Conservation (phyloP, 1,140 invertebrate genomes). For the Zaprionus inermis region DNA sequence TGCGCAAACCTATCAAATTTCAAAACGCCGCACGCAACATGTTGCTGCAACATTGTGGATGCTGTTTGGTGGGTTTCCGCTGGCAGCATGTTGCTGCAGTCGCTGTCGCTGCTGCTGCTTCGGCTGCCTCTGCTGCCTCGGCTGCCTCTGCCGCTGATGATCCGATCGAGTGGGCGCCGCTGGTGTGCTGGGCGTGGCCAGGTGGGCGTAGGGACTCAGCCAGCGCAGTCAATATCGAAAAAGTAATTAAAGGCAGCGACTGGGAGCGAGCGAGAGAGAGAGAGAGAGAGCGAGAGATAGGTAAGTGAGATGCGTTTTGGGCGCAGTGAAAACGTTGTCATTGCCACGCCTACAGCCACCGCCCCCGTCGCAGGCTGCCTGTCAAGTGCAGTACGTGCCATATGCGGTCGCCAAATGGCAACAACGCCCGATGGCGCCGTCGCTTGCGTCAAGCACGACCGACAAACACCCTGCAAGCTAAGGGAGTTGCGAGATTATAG, state of each 20-base stretch:
- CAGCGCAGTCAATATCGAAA: slow-evolving; percentile 64
- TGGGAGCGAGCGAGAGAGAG: neutral
- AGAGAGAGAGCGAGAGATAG: slow-evolving; percentile 1
- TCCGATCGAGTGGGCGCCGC: slow-evolving; percentile 55
- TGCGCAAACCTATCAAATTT: slow-evolving; percentile 51
- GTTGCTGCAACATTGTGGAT: slow-evolving; percentile 34
- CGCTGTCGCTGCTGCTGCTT: neutral
- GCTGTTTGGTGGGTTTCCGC: slow-evolving; percentile 46
- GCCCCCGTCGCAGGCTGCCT: slow-evolving; percentile 16
- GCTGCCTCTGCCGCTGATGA: slow-evolving; percentile 5
- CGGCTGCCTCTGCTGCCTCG: neutral
- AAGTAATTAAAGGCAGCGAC: slow-evolving; percentile 74
- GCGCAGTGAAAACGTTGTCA: slow-evolving; percentile 41
- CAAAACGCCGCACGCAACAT: slow-evolving; percentile 13
- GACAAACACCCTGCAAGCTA: neutral
- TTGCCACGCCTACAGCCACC: slow-evolving; percentile 48
- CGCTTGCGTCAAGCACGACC: neutral
- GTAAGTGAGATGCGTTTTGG: slow-evolving; percentile 26
- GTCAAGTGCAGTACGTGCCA: slow-evolving; percentile 76
- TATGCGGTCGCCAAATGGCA: slow-evolving; percentile 65
- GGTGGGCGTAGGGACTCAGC: slow-evolving; percentile 45
- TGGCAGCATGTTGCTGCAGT: neutral
- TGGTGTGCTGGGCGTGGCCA: slow-evolving; percentile 53
- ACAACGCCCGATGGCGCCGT: slow-evolving; percentile 21
- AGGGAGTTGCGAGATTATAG: too few species aligned